Percentiles rank a stretch among this genome's conserved stretches.
Evolutionary conservation across 2,113 vertebrate genomes (phyloP).

Genomic region (Paramisgurnus dabryanus): DNA sequence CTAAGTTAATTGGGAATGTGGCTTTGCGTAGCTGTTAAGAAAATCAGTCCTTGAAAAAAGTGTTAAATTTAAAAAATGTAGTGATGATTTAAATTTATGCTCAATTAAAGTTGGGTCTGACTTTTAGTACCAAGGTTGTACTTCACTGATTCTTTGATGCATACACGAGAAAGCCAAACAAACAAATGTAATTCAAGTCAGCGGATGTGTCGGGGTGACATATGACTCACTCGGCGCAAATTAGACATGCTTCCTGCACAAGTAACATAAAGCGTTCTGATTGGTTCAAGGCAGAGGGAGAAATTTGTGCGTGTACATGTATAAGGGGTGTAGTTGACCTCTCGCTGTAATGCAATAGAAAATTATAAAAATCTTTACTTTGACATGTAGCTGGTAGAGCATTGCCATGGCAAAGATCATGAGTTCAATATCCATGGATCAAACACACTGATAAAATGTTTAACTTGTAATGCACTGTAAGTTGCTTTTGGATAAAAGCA

Average conservation of each 20-base stretch:
- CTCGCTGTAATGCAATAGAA: neutral
- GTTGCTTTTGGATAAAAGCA: too few relatives aligned
- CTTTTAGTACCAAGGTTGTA: constrained; percentile 1
- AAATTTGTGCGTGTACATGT: neutral
- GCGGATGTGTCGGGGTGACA: constrained; percentile 31
- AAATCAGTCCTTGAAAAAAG: neutral
- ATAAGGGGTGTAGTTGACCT: neutral
- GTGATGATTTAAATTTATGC: neutral
- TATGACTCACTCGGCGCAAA: constrained; percentile 37
- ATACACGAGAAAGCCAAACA: neutral
- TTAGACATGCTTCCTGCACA: constrained; percentile 36
- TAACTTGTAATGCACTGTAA: too few relatives aligned
- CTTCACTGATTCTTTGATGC: neutral
- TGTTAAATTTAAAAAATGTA: neutral
- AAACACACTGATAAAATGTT: too few relatives aligned
- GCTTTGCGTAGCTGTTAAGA: neutral
- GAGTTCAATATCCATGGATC: too few relatives aligned
- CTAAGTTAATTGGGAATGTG: neutral
- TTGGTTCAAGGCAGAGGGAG: constrained; percentile 6
- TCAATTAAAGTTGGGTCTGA: neutral
- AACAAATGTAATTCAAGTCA: neutral
- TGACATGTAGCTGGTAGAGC: too few relatives aligned
- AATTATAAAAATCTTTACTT: neutral
- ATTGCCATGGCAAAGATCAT: too few relatives aligned
- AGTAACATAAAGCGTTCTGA: constrained; percentile 7